Evolutionary conservation across 2,888 invertebrate species (phyloP).

Genomic region (Melinaea menophilus): DNA sequence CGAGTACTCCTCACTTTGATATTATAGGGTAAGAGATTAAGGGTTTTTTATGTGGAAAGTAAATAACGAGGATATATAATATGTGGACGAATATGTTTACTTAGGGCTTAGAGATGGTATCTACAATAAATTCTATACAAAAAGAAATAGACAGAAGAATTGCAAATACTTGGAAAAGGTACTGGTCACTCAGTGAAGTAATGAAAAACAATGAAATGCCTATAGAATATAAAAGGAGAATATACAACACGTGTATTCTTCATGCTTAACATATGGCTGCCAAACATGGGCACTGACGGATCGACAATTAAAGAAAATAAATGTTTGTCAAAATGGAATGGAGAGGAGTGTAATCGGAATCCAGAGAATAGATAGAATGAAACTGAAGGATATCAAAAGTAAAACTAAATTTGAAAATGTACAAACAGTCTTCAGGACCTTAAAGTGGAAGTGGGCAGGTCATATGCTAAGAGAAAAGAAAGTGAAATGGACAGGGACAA

Average conservation of each 20-base stretch:
- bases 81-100: conserved; percentile 27
- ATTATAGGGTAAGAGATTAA: too few species aligned
- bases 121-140: conserved; percentile 15
- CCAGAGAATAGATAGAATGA: neutral
- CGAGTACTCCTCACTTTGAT: too few species aligned
- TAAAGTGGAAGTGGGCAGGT: too few species aligned
- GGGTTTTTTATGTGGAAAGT: too few species aligned
- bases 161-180: conserved; percentile 24
- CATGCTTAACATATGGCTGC: conserved; percentile 21
- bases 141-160: conserved; percentile 31
- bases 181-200: conserved; percentile 25
- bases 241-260: too few species aligned
- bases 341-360: neutral
- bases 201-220: conserved; percentile 24
- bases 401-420: too few species aligned
- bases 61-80: conserved; percentile 24
- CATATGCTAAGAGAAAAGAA: too few species aligned
- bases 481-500: too few species aligned
- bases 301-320: conserved; percentile 13
- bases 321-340: conserved; percentile 13
- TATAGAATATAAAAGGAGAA: too few species aligned
- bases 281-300: conserved; percentile 25
- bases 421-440: too few species aligned
- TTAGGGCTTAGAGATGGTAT: conserved; percentile 31
- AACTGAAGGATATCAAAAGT: neutral